phyloP scores from a whole-genome alignment of 2,797 vertebrate genomes.

The Rallus crepitans region DNA sequence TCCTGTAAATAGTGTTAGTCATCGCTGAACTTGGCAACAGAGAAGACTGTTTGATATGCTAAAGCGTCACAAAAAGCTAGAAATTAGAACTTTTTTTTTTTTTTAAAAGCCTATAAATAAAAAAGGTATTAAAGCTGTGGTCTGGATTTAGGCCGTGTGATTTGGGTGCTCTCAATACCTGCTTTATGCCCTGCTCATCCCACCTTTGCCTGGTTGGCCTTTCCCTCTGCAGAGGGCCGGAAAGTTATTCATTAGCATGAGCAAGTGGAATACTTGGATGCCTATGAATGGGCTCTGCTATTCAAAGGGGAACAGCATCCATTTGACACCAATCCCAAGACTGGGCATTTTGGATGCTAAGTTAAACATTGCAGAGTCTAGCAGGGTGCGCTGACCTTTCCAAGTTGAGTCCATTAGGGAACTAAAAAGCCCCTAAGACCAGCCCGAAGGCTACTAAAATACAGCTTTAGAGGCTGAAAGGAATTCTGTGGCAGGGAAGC shows the following conservation, averaged over 20 bases:
- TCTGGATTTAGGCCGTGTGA: neutral
- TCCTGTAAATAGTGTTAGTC: conserved; percentile 69
- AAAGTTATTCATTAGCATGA: conserved; percentile 39
- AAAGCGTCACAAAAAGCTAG: neutral
- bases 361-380: conserved; percentile 58
- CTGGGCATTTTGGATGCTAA: conserved; percentile 43
- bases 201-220: neutral
- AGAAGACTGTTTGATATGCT: conserved; percentile 27
- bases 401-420: neutral
- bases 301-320: conserved; percentile 30
- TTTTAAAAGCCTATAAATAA: neutral
- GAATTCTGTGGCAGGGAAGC: neutral
- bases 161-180: conserved; percentile 12
- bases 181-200: neutral
- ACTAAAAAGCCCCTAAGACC: neutral
- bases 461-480: neutral
- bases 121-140: neutral
- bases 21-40: conserved; percentile 50
- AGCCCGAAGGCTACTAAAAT: conserved; percentile 15
- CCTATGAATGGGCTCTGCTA: conserved; percentile 57
- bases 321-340: conserved; percentile 30
- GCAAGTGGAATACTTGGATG: conserved; percentile 46
- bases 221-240: conserved; percentile 23
- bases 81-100: neutral
- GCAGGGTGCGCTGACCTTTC: neutral